phyloP scores from a whole-genome alignment of 30 jellyfish, hydroid and myxozoan species.

The Rhopilema esculentum region DNA sequence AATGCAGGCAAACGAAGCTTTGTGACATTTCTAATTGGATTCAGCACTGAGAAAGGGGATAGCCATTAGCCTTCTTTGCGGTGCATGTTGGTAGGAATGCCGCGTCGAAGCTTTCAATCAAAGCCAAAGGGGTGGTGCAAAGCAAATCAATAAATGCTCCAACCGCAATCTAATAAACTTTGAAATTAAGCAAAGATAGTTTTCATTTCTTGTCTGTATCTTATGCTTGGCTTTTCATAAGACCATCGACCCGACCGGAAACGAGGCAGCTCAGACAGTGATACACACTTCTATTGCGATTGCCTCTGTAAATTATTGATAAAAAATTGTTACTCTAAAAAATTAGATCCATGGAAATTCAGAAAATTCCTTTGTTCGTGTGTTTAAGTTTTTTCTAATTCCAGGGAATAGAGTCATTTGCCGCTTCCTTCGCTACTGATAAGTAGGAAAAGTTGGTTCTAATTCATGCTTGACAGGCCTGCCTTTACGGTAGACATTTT shows the following conservation, averaged over 20 bases:
- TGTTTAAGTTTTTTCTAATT: too few species aligned
- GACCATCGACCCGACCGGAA: slow-evolving; percentile 5
- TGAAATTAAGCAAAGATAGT: background rate
- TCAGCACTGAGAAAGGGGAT: background rate
- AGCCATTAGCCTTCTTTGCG: background rate
- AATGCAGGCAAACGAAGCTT: background rate
- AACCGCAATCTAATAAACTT: background rate
- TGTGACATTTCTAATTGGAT: background rate
- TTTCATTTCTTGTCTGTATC: background rate
- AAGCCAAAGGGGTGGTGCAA: background rate
- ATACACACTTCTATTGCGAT: background rate
- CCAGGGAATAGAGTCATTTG: too few species aligned
- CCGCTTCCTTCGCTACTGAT: too few species aligned
- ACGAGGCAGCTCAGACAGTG: slow-evolving; percentile 8
- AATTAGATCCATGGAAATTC: too few species aligned
- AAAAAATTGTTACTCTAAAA: too few species aligned
- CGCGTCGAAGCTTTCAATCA: background rate
- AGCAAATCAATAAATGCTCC: background rate
- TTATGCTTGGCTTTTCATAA: background rate
- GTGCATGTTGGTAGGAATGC: background rate
- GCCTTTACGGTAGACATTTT: too few species aligned
- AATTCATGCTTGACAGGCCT: too few species aligned
- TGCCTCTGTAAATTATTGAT: background rate
- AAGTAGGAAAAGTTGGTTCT: too few species aligned
- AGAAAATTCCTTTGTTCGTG: too few species aligned